Base-by-base conservation (phyloP, 2,113 vertebrate genomes). In the Nymphicus hollandicus region DNA sequence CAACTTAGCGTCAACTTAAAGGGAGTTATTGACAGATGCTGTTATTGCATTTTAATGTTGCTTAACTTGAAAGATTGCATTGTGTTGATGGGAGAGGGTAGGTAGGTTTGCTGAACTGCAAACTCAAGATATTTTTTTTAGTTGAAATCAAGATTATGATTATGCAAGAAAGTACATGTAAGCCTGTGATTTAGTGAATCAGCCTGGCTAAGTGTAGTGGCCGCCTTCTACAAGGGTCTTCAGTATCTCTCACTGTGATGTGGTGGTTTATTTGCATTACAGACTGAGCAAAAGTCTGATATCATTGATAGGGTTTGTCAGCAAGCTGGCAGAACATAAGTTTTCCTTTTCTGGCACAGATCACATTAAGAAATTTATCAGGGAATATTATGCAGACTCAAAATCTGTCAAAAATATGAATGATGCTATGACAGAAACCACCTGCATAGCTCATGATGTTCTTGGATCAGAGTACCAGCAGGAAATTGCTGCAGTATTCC, bases 361-460 rank as follows among this genome's bases (percentile, higher is more conserved):
- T 84, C 85, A 88, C 88, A 70, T 94, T 93, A 95, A 90, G 82
- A 77, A 95, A 63, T 94, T 93, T 93, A 94, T 94, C 88, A 79
- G 77, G n/a, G 29, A 90, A 93, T 96, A 81, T 95, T 96, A 94
- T 96, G 83, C 93, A 94, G 69, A 65, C 90, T 78, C 64, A 88
- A 96, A 97, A 95, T 93, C 90, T 96, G 95, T 95, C 96, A 96
- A 86, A 95, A 94, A 46, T 81, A 37, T 86, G 86, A 95, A 91
- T 86, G 93, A 93, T 13, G 72, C 82, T 95, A 80, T 96, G 95
- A 96, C 77, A 95, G 86, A 95, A 96, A 93, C 95, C 95, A 96
- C 95, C 95, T 96, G 96, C 80, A 87, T 91, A 90, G 52, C 90
- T 94, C 83, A 68, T 88, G 77, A 91, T 94, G 93, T 96, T 94